A percentile compares a stretch with the other conserved stretches of the same genome.
These are phyloP conservation scores for Azemiops feae DNA, from an alignment of 2,113 vertebrate genomes.

Conservation along the genomic window DNA sequence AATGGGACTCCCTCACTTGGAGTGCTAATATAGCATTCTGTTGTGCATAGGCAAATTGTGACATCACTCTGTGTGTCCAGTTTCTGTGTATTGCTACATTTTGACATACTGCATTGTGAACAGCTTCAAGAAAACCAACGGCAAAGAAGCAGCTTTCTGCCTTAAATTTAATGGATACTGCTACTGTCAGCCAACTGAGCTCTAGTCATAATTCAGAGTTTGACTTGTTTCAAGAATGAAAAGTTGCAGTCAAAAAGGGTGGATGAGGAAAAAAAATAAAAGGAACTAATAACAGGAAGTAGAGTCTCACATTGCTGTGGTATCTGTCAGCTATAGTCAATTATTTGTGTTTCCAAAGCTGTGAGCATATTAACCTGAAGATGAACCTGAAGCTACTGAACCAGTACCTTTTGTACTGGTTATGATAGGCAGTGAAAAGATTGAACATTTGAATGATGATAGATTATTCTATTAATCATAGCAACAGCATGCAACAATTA, in stretches of 20 bases:
- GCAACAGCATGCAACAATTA: background rate
- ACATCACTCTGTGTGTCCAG: background rate
- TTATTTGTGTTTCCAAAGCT: background rate
- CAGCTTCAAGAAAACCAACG: background rate
- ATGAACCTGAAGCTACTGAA: background rate
- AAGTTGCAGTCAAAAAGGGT: background rate
- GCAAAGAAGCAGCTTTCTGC: background rate
- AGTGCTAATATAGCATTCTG: background rate
- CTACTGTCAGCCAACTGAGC: slow-evolving; percentile 9
- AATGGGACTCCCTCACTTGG: background rate
- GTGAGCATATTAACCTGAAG: background rate
- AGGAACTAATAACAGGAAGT: background rate
- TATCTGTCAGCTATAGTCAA: background rate
- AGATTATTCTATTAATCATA: background rate
- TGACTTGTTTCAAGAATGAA: background rate
- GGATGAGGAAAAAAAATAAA: background rate
- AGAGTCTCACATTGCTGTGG: background rate
- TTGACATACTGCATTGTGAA: slow-evolving; percentile 1
- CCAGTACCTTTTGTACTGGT: background rate
- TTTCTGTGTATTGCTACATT: background rate
- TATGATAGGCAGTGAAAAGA: background rate
- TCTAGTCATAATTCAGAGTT: slow-evolving; percentile 6
- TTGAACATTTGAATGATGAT: background rate
- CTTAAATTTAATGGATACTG: background rate
- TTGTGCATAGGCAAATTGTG: background rate